A percentile compares a stretch with the other conserved stretches of the same genome.
Conservation (phyloP, 1,140 invertebrate species). For the Drosophila equinoxialis region DNA sequence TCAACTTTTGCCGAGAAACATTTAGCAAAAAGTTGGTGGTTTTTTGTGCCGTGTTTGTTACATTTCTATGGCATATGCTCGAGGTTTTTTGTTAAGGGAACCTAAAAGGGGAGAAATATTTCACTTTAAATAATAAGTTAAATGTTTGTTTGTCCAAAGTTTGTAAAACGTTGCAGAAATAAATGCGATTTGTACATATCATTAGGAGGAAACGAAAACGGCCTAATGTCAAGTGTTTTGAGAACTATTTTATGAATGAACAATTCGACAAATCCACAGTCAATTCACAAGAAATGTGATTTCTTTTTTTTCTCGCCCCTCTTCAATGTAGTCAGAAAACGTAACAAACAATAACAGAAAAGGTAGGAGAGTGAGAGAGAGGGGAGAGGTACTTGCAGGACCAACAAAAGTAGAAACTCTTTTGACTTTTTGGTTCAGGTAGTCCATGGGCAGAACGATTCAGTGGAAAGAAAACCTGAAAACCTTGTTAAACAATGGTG, state of each 20-base stretch:
- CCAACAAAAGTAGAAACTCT: conserved; percentile 51
- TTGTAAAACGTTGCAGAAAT: conserved; percentile 10
- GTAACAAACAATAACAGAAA: conserved; percentile 36
- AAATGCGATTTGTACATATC: conserved; percentile 29
- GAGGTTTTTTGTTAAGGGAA: not conserved
- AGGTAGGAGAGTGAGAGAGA: conserved; percentile 8
- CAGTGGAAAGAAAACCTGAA: conserved; percentile 28
- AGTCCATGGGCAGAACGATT: conserved; percentile 29
- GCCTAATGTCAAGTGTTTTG: conserved; percentile 40
- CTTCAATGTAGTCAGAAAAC: not conserved
- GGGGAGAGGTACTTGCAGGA: conserved; percentile 30
- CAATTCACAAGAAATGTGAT: conserved; percentile 67
- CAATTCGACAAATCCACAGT: conserved; percentile 50
- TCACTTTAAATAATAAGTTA: conserved; percentile 19
- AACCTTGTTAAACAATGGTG: conserved; percentile 61
- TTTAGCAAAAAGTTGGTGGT: conserved; percentile 57
- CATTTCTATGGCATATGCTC: conserved; percentile 44
- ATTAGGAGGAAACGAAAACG: conserved; percentile 56
- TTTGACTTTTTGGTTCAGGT: conserved; percentile 57
- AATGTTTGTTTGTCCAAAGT: conserved; percentile 51
- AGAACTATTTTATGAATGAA: conserved; percentile 68
- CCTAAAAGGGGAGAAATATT: not conserved
- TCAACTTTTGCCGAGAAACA: conserved; percentile 58
- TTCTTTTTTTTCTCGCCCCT: conserved; percentile 4
- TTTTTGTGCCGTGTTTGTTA: conserved; percentile 18